Evolutionary conservation across 2,797 vertebrate genomes (phyloP), one percentile per base, ranked within the genome.

Genomic region (Salmo trutta): DNA sequence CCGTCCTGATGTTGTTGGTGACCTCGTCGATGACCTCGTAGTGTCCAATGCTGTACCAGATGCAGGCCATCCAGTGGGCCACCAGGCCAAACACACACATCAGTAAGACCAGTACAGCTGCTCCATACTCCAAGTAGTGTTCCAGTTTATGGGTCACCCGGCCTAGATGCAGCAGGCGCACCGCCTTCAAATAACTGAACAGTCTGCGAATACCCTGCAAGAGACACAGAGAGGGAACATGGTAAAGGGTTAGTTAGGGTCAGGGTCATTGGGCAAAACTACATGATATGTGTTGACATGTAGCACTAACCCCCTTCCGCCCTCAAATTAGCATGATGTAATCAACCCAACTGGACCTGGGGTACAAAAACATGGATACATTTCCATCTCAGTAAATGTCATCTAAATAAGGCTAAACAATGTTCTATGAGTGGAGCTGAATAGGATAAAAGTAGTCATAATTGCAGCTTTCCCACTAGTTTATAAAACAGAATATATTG

Each of bases 21-120:
- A 92, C 94, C 73, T 97, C 95, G 1, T 99, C 96, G 0, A 98
- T 98, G 76, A 99, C 97, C 71, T 98, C 97, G 0, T 99, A 98
- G 93, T 98, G 97, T 33, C 97, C 97, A 0, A 99, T 99, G 90
- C 96, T 98, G 91, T 98, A 98, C 97, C 97, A 98, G 89, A 98
- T 98, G 91, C 97, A 99, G 84, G 97, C 97, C 10, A 99, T 94
- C 97, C 97, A 99, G 91, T 98, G 97, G 73, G 97, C 97, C 70
- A 97, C 97, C 56, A 99, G 93, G 53, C 97, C 97, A 65, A 99
- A 99, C 29, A 99, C 97, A 27, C 97, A 98, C 33, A 99, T 97
- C 91, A 99, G 75, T 78, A 99, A 95, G 47, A 99, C 96, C 65
- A 99, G 94, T 3, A 99, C 97, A 0, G 97, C 97, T 0, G 97